Evolutionary conservation across 1,140 invertebrate genomes (phyloP).

Genomic region (Pachypsylla venusta): DNA sequence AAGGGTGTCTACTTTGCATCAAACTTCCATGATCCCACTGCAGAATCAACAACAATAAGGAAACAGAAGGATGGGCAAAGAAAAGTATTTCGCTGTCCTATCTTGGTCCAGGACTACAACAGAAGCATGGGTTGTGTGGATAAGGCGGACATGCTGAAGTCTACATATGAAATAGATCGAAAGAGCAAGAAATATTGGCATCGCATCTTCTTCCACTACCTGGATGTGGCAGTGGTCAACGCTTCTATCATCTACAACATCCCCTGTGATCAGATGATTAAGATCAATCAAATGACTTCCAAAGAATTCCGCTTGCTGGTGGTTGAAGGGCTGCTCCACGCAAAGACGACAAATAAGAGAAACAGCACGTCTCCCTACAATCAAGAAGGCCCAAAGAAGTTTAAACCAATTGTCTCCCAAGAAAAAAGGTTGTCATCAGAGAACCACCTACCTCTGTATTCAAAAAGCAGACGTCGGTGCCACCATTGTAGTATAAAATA

Average conservation of each 20-base stretch:
- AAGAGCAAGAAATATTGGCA: conserved; percentile 25
- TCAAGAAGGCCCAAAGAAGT: not conserved
- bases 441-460: not conserved
- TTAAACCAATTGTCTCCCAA: not conserved
- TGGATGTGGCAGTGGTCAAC: conserved; percentile 25
- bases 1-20: no score
- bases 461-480: no score
- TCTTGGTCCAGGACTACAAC: conserved; percentile 25
- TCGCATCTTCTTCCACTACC: conserved; percentile 24
- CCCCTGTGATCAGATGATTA: no score
- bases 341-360: not conserved
- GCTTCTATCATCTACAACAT: conserved; percentile 22
- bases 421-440: not conserved
- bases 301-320: not conserved
- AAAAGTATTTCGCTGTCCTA: conserved; percentile 19
- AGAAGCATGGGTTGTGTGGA: conserved; percentile 24
- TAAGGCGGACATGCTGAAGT: conserved; percentile 23
- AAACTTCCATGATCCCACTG: no score
- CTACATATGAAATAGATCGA: conserved; percentile 21
- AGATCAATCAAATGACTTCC: conserved; percentile 3
- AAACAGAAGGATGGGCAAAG: conserved; percentile 24
- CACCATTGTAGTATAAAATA: no score
- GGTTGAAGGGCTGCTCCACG: not conserved
- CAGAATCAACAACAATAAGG: conserved; percentile 16
- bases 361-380: not conserved